A percentile compares a stretch with the other conserved stretches of the same genome.
These are phyloP conservation scores for Corynorhinus townsendii DNA, from an alignment of 2,113 vertebrate genomes.

Conservation along the genomic window DNA sequence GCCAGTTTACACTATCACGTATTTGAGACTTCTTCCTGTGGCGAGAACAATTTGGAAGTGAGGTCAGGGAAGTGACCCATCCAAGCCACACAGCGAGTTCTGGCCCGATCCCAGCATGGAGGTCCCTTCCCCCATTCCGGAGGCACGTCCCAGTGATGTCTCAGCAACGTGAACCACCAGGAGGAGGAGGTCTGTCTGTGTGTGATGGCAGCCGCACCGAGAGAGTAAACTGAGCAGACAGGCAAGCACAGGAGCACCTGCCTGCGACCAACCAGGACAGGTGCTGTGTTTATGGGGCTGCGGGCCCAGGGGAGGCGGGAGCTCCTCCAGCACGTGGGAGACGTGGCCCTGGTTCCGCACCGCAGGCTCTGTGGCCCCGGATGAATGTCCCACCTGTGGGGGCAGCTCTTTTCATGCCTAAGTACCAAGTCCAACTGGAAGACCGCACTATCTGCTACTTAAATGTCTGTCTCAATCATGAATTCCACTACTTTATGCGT, in stretches of 20 bases:
- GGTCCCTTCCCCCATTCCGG: accelerated
- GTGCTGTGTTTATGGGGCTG: too few species aligned
- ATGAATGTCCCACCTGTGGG: background rate
- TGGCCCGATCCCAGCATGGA: background rate
- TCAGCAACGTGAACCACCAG: accelerated
- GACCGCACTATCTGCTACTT: too few species aligned
- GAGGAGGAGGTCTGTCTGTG: accelerated
- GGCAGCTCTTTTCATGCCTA: background rate
- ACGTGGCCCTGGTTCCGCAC: accelerated
- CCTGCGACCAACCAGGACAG: too few species aligned
- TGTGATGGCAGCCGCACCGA: accelerated
- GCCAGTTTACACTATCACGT: background rate
- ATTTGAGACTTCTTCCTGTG: background rate
- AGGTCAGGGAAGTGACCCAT: background rate
- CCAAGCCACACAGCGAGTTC: accelerated
- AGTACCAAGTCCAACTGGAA: too few species aligned
- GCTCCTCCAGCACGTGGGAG: accelerated
- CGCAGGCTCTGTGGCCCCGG: accelerated
- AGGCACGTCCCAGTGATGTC: accelerated
- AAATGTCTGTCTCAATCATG: background rate
- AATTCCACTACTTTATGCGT: background rate
- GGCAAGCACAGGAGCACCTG: accelerated
- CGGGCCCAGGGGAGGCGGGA: accelerated
- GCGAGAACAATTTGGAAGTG: background rate
- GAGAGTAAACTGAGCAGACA: accelerated